phyloP scores from a whole-genome alignment of 2,888 invertebrate species.

The Palloptera scutellata region DNA sequence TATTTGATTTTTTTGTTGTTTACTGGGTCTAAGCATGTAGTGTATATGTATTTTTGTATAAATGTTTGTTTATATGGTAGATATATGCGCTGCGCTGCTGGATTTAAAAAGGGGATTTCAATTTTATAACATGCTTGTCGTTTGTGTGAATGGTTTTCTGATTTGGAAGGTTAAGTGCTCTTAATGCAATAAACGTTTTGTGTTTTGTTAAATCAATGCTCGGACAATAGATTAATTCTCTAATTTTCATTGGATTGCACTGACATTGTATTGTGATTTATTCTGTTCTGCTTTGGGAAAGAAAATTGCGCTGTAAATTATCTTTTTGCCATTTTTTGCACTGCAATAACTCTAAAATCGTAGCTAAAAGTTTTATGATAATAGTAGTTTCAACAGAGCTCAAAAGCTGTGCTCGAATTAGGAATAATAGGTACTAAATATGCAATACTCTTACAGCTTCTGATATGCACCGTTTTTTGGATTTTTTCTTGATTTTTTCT shows the following conservation, averaged over 20 bases:
- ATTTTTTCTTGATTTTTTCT: too few relatives aligned
- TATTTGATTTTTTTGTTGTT: neutral
- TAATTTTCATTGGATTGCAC: neutral
- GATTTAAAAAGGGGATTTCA: neutral
- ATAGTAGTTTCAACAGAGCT: too few relatives aligned
- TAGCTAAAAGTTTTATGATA: too few relatives aligned
- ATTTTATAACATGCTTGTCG: neutral
- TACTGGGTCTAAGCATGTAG: neutral
- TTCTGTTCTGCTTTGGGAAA: neutral
- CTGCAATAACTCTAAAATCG: too few relatives aligned
- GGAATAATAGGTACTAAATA: too few relatives aligned
- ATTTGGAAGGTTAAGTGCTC: slow-evolving; percentile 22
- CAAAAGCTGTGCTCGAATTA: too few relatives aligned
- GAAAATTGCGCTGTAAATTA: neutral
- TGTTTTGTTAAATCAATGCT: slow-evolving; percentile 27
- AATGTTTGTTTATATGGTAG: neutral
- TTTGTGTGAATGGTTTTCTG: neutral
- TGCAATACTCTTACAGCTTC: too few relatives aligned
- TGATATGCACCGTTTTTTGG: too few relatives aligned
- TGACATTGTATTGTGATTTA: too few relatives aligned
- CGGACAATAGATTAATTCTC: slow-evolving; percentile 12
- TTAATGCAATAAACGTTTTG: slow-evolving; percentile 24
- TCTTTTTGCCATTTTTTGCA: neutral
- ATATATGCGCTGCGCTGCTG: slow-evolving; percentile 9
- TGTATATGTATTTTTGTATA: neutral